Evolutionary conservation across 2,113 vertebrate species (phyloP).

Genomic region (Panurus biarmicus): DNA sequence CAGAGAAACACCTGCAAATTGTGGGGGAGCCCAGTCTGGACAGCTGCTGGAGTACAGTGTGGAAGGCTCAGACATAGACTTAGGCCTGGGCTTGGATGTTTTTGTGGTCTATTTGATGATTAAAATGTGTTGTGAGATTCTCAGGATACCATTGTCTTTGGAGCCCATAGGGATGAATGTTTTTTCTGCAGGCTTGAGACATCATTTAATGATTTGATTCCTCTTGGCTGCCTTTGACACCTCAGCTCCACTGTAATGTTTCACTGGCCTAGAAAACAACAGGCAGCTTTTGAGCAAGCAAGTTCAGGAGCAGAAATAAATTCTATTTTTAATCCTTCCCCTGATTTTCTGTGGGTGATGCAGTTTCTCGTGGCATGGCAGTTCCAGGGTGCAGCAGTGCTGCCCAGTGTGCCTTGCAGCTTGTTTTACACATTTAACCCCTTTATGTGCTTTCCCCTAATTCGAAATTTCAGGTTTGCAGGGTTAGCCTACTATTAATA

Average conservation of each 20-base stretch:
- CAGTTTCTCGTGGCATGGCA: background rate
- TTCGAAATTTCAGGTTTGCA: background rate
- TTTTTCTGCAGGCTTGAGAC: background rate
- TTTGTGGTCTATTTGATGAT: background rate
- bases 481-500: background rate
- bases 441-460: background rate
- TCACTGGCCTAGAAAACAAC: background rate
- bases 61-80: background rate
- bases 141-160: background rate
- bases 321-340: conserved; percentile 38
- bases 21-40: background rate
- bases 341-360: background rate
- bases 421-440: background rate
- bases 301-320: conserved; percentile 5
- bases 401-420: background rate
- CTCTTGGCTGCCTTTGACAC: background rate
- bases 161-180: background rate
- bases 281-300: background rate
- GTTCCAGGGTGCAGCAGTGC: background rate
- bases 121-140: background rate
- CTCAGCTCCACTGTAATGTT: background rate
- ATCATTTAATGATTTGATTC: background rate
- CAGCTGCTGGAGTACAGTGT: background rate
- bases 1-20: rapidly evolving
- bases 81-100: background rate